phyloP scores from a whole-genome alignment of 2,797 vertebrate genomes.

The Neoniphon sammara region DNA sequence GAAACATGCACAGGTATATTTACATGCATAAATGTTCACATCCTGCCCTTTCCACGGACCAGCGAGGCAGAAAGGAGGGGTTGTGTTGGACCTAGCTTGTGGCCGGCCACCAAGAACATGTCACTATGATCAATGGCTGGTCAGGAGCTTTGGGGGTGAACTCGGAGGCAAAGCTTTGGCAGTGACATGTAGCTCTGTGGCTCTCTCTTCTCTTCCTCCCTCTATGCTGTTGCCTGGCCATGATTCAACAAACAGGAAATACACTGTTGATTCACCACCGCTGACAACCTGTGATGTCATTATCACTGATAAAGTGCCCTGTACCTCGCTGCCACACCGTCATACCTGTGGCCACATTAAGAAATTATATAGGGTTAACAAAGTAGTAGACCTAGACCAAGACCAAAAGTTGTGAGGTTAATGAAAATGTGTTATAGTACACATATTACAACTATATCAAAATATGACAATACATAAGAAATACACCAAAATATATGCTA shows the following conservation, averaged over 20 bases:
- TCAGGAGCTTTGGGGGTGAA: constrained; percentile 74
- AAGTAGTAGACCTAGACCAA: background rate
- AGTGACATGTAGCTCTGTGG: constrained; percentile 52
- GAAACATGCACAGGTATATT: constrained; percentile 41
- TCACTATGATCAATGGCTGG: constrained; percentile 83
- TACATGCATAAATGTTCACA: constrained; percentile 63
- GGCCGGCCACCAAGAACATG: constrained; percentile 83
- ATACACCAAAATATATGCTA: background rate
- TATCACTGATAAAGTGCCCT: constrained; percentile 19
- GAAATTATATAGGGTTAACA: background rate
- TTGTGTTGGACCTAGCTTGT: constrained; percentile 70
- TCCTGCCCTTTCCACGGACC: constrained; percentile 57
- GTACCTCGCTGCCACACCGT: background rate
- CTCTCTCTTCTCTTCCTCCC: constrained; percentile 63
- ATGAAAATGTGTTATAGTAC: no score
- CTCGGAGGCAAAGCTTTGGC: constrained; percentile 76
- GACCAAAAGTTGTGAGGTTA: no score
- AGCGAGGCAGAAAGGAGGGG: constrained; percentile 35
- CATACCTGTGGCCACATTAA: constrained; percentile 7
- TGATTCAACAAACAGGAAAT: constrained; percentile 71
- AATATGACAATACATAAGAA: background rate
- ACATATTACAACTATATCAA: no score
- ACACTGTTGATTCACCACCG: constrained; percentile 52
- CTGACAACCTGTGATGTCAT: constrained; percentile 56
- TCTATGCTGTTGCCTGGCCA: constrained; percentile 64